Conservation (phyloP, 2,113 vertebrate genomes). For the Hydropotes inermis region DNA sequence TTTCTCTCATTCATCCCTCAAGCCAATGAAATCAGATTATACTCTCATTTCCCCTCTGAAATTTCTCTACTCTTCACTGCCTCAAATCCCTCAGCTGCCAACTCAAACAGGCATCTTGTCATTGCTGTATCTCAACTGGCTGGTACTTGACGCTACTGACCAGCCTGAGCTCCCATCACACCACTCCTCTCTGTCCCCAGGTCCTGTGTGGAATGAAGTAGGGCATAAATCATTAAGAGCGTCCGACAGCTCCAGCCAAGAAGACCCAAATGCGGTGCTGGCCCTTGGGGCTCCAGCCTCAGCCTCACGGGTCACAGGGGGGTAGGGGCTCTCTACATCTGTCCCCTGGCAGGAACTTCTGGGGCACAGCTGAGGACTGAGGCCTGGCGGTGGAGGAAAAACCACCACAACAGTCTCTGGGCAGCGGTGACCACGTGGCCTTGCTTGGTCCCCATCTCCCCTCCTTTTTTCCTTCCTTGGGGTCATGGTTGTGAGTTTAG, state of each 20-base stretch:
- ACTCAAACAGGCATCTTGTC: background rate
- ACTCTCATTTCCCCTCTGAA: background rate
- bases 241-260: background rate
- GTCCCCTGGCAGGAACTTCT: background rate
- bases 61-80: background rate
- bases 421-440: too few relatives aligned
- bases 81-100: background rate
- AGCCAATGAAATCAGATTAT: background rate
- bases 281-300: background rate
- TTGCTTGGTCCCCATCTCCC: background rate
- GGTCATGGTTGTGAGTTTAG: accelerated
- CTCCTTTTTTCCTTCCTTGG: background rate
- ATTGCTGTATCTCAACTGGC: background rate
- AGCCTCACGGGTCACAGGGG: background rate
- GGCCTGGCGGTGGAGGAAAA: background rate
- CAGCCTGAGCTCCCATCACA: background rate
- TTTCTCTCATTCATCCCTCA: background rate
- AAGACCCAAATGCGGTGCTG: background rate
- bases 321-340: background rate
- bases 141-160: background rate
- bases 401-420: background rate
- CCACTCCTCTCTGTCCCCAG: background rate
- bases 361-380: background rate
- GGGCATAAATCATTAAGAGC: background rate
- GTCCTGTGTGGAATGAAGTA: background rate